Evolutionary conservation across 2,113 vertebrate species (phyloP).

Genomic region (Macrotus californicus): DNA sequence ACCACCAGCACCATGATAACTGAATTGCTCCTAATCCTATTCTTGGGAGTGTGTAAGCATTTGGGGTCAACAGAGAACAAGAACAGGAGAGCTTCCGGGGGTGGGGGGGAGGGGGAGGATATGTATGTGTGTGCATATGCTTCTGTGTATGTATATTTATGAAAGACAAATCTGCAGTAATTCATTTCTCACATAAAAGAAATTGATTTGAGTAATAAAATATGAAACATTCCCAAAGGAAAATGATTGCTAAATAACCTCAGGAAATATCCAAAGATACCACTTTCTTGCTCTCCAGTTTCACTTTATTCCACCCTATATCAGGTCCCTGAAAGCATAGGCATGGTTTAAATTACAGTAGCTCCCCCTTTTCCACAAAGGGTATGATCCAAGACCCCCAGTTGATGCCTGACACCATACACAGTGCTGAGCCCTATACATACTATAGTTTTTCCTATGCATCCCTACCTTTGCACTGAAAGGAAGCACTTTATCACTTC

Average conservation of each 20-base stretch:
- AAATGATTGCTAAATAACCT: not conserved
- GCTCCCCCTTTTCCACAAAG: not conserved
- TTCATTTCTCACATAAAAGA: not conserved
- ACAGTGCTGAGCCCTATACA: not conserved
- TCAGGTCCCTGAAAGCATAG: not conserved
- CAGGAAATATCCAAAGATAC: not conserved
- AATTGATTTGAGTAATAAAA: not conserved
- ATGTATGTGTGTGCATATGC: not conserved
- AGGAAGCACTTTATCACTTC: not conserved
- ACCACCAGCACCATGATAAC: not conserved
- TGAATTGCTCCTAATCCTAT: not conserved
- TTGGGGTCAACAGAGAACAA: constrained; percentile 4
- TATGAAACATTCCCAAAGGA: not conserved
- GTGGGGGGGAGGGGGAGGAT: not conserved
- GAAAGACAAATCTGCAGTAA: not conserved
- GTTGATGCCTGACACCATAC: not conserved
- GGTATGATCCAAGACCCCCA: not conserved
- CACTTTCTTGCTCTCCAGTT: not conserved
- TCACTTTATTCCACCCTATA: not conserved
- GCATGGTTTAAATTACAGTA: not conserved
- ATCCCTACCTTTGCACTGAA: not conserved
- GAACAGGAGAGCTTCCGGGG: not conserved
- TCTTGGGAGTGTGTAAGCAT: not conserved
- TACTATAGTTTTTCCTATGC: not conserved
- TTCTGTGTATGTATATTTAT: not conserved